Base-by-base conservation (phyloP, 2,113 vertebrate species). In the Gorsachius goisagi region DNA sequence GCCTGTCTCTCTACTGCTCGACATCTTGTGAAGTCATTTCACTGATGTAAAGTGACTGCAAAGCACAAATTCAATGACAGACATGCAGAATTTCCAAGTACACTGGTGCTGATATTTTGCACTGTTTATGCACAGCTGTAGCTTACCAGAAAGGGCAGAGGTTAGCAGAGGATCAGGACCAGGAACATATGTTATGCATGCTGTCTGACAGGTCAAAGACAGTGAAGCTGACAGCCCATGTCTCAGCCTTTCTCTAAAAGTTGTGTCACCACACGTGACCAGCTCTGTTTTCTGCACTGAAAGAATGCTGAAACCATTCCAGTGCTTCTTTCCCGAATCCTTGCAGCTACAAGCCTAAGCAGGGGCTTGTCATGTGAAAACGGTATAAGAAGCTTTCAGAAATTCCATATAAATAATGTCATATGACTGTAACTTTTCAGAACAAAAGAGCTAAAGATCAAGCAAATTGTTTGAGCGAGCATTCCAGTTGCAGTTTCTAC, bases 361-460 rank as follows among this genome's bases (percentile, higher is more conserved):
- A 84, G 88, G 30, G 60, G 15, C 45, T 85, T 81, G 45, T 95
- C 95, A 95, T 92, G 93, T 94, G 96, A 95, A 95, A 97, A 92
- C 23, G 49, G 72, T 44, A 22, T 95, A 89, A 97, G 94, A 89
- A 94, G 91, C 89, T 97, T 97, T 95, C 56, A 67, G 60, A 95
- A 96, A 97, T 95, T 80, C 77, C 74, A 6, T 76, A 35, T 80
- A 94, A 91, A 90, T 82, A 83, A 88, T 81, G 87, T 94, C 94
- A 90, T 85, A 80, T 93, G 95, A 90, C 83, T 75, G 35, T 50
- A 75, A 78, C 52, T 94, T 96, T 73, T 89, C 56, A 64, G 87
- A 97, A 89, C 85, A 93, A 94, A 95, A 83, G 89, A 83, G 62
- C 75, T 89, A 78, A 97, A 90, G 53, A 92, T 72, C 67, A 93